These are phyloP conservation scores for Drosophila nr. perissopoda DNA, from an alignment of 2,888 invertebrate species.

Conservation along the genomic window DNA sequence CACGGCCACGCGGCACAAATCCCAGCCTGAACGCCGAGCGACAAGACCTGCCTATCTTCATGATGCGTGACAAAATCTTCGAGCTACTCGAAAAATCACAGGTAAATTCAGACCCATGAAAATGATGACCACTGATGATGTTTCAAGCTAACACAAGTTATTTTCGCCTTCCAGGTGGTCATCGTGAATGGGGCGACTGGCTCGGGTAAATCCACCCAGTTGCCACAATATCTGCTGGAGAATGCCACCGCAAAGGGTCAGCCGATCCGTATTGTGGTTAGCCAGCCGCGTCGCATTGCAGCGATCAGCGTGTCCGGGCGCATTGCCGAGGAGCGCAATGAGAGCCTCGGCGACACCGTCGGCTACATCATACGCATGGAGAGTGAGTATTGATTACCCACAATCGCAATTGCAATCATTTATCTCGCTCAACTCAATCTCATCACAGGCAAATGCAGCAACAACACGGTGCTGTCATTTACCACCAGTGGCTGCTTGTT, in stretches of 20 bases:
- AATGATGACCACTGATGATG: neutral
- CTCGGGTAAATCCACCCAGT: constrained; percentile 97
- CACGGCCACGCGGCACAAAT: constrained; percentile 41
- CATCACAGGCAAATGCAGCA: constrained; percentile 72
- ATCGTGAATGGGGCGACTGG: constrained; percentile 94
- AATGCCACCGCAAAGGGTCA: constrained; percentile 89
- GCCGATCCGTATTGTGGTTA: constrained; percentile 94
- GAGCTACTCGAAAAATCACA: constrained; percentile 61
- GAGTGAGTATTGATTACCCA: constrained; percentile 84
- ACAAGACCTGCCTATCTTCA: constrained; percentile 71
- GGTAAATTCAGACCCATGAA: constrained; percentile 49
- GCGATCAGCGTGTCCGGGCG: constrained; percentile 95
- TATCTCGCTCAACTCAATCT: neutral
- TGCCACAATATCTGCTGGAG: constrained; percentile 94
- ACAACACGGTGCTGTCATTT: constrained; percentile 77
- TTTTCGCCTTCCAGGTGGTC: constrained; percentile 86
- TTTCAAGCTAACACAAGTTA: neutral
- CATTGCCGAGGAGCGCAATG: constrained; percentile 90
- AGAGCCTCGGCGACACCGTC: constrained; percentile 89
- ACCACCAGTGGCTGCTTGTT: constrained; percentile 86
- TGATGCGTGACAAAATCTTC: constrained; percentile 61
- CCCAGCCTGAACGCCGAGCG: constrained; percentile 57
- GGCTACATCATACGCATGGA: constrained; percentile 97
- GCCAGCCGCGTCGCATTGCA: constrained; percentile 96
- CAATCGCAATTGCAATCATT: neutral